Conservation (phyloP, 2,888 invertebrate species). For the Diabrotica balteata region DNA sequence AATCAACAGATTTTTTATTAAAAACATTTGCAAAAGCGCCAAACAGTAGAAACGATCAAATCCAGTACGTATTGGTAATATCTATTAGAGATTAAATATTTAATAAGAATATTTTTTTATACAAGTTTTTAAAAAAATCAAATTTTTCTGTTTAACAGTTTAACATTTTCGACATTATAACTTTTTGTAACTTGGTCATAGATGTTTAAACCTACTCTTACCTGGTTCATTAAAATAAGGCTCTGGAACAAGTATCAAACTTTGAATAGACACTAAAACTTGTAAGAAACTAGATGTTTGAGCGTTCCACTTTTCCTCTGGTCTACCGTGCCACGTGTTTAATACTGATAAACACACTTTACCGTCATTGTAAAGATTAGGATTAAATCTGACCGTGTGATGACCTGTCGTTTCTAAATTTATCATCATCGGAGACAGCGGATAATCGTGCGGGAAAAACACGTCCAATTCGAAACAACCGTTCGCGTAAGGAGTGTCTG, state of each 20-base stretch:
- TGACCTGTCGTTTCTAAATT: constrained; percentile 90
- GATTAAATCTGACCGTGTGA: constrained; percentile 90
- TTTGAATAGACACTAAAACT: constrained; percentile 93
- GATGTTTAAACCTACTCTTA: not conserved
- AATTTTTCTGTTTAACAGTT: too few relatives aligned
- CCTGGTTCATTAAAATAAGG: constrained; percentile 96
- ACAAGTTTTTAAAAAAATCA: too few relatives aligned
- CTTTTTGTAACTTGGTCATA: too few relatives aligned
- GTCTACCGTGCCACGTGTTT: constrained; percentile 96
- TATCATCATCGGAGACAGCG: constrained; percentile 82
- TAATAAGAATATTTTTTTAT: too few relatives aligned
- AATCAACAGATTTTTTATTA: too few relatives aligned
- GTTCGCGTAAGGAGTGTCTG: constrained; percentile 91
- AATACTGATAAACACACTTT: constrained; percentile 94
- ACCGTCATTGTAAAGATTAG: constrained; percentile 93
- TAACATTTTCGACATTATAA: too few relatives aligned
- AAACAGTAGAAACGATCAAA: too few relatives aligned
- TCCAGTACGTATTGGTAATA: too few relatives aligned
- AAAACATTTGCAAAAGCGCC: too few relatives aligned
- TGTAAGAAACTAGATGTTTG: constrained; percentile 93
- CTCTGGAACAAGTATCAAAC: constrained; percentile 89
- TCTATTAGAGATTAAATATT: too few relatives aligned
- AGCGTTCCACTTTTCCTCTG: constrained; percentile 97
- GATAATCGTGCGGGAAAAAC: constrained; percentile 80
- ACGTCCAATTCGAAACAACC: constrained; percentile 93